A percentile compares a stretch with the other conserved stretches of the same genome.
phyloP scores from a whole-genome alignment of 2,888 invertebrate genomes.

The Coenonympha glycerion region DNA sequence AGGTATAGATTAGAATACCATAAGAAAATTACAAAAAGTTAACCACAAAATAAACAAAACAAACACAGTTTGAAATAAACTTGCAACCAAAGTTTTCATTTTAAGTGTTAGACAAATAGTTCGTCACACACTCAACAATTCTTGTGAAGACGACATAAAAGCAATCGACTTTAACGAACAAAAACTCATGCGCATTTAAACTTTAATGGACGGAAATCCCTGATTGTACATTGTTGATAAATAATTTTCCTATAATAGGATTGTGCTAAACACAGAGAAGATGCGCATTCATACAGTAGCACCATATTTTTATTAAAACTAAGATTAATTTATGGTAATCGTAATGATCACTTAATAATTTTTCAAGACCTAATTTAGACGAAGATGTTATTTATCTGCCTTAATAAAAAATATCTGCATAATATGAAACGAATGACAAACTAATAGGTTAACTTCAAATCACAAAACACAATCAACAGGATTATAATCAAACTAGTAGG shows the following conservation, averaged over 20 bases:
- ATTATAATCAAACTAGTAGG: no score
- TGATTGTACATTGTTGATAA: slow-evolving; percentile 7
- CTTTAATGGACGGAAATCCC: slow-evolving; percentile 16
- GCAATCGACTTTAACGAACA: background rate
- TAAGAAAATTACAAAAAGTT: background rate
- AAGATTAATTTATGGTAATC: background rate
- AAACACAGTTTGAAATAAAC: background rate
- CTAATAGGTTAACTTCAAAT: no score
- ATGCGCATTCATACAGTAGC: background rate
- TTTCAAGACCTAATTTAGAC: background rate
- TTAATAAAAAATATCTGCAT: background rate
- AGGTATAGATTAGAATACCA: no score
- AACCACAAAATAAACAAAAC: background rate
- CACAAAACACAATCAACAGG: no score
- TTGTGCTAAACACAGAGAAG: background rate
- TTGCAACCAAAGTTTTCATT: background rate
- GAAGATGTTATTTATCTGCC: background rate
- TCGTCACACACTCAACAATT: background rate
- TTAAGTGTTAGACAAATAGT: background rate
- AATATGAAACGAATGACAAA: no score
- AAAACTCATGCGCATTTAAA: slow-evolving; percentile 14
- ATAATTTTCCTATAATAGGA: background rate
- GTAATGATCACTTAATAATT: background rate
- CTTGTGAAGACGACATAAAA: slow-evolving; percentile 3
- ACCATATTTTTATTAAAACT: background rate